Conservation (phyloP, 2,888 invertebrate genomes). For the Eledone cirrhosa region DNA sequence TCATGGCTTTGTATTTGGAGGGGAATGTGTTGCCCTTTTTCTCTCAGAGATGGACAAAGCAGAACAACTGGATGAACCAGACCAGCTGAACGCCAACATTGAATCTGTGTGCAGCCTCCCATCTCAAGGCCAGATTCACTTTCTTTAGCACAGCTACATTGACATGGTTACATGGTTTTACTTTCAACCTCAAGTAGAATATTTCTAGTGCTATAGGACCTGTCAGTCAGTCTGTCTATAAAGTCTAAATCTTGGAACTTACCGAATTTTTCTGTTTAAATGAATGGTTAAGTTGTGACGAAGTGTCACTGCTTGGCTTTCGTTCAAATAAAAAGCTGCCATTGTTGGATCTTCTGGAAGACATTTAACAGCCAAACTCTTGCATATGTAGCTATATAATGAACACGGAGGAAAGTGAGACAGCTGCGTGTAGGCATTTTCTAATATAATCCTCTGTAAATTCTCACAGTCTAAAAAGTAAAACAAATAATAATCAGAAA, state of each 20-base stretch:
- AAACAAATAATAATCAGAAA: too few species aligned
- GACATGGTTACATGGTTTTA: neutral
- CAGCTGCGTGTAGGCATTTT: conserved; percentile 44
- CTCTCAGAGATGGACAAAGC: too few species aligned
- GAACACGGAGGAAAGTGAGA: conserved; percentile 50
- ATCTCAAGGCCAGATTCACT: too few species aligned
- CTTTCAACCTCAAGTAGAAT: too few species aligned
- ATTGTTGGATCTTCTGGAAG: conserved; percentile 36
- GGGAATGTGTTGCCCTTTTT: too few species aligned
- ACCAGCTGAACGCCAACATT: too few species aligned
- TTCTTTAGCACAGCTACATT: neutral
- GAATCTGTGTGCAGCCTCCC: too few species aligned
- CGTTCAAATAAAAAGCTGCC: conserved; percentile 57
- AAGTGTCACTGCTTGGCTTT: conserved; percentile 58
- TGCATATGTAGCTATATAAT: conserved; percentile 52
- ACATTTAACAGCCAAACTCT: conserved; percentile 48
- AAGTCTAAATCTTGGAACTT: neutral
- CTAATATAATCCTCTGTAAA: conserved; percentile 33
- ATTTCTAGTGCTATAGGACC: too few species aligned
- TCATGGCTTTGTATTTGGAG: too few species aligned
- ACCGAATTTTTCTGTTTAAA: conserved; percentile 49
- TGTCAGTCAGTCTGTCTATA: too few species aligned
- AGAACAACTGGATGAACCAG: too few species aligned
- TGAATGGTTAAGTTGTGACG: conserved; percentile 54
- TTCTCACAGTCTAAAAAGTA: too few species aligned